phyloP scores from a whole-genome alignment of 1,140 invertebrate genomes.

The Rhopalosiphum padi region DNA sequence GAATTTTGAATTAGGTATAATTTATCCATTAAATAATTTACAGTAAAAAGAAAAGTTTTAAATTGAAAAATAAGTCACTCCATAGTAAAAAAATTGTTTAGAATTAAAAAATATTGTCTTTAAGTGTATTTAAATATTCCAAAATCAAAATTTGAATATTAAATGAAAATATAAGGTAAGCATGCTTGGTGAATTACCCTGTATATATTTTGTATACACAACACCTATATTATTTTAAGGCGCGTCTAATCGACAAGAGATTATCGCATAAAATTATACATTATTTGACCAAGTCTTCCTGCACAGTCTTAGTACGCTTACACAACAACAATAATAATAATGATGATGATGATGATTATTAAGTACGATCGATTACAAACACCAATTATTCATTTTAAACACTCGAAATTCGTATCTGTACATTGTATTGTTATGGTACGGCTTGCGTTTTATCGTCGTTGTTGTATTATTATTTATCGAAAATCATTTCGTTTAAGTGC shows the following conservation, averaged over 20 bases:
- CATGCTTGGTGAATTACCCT: neutral
- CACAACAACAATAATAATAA: neutral
- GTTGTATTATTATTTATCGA: neutral
- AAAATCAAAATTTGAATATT: too few relatives aligned
- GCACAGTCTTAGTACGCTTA: too few relatives aligned
- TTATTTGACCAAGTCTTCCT: neutral
- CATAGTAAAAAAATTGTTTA: too few relatives aligned
- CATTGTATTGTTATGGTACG: neutral
- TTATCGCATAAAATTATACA: neutral
- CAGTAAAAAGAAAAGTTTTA: too few relatives aligned
- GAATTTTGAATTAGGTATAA: too few relatives aligned
- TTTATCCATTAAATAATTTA: too few relatives aligned
- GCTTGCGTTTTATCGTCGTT: neutral
- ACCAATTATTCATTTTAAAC: constrained; percentile 6
- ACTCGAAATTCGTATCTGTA: neutral
- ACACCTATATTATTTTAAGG: neutral
- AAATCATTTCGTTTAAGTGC: neutral
- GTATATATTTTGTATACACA: neutral
- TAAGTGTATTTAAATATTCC: too few relatives aligned
- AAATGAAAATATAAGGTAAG: too few relatives aligned
- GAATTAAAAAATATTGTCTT: too few relatives aligned
- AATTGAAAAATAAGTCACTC: too few relatives aligned
- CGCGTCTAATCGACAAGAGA: neutral
- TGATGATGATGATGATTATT: neutral
- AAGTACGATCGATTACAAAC: neutral